Evolutionary conservation across 2,797 vertebrate species (phyloP).

Genomic region (Eidolon dupreanum): DNA sequence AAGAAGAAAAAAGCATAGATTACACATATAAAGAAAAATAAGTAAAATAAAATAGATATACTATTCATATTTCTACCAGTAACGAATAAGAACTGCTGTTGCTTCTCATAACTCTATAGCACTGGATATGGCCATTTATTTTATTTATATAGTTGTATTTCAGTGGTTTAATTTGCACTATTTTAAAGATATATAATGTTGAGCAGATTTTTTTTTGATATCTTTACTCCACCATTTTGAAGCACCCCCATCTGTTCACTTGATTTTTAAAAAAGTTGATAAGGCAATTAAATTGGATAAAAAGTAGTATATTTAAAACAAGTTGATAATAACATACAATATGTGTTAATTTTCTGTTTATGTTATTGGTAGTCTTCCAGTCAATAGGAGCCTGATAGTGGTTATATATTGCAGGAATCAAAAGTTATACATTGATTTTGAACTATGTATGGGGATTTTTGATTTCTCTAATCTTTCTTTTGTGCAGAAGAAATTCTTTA

Average conservation of each 20-base stretch:
- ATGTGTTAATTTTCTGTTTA: no score
- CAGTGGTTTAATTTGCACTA: neutral
- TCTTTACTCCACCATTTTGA: neutral
- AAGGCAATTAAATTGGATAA: neutral
- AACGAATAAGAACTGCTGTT: neutral
- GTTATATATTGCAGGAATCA: no score
- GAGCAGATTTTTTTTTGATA: neutral
- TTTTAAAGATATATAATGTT: neutral
- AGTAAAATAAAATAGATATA: no score
- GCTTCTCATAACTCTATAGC: neutral
- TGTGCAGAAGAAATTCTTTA: neutral
- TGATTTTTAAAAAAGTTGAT: neutral
- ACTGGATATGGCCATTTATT: neutral
- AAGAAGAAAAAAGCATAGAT: no score
- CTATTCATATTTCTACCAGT: neutral
- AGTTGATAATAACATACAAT: no score
- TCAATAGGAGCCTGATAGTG: no score
- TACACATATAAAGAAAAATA: no score
- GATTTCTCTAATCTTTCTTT: no score
- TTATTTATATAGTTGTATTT: no score
- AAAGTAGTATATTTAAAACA: neutral
- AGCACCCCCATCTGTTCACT: neutral
- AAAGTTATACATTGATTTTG: no score
- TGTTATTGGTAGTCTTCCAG: no score
- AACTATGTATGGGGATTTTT: no score